These are phyloP conservation scores for Sebastiscus tertius DNA, from an alignment of 2,797 vertebrate species.

Conservation along the genomic window DNA sequence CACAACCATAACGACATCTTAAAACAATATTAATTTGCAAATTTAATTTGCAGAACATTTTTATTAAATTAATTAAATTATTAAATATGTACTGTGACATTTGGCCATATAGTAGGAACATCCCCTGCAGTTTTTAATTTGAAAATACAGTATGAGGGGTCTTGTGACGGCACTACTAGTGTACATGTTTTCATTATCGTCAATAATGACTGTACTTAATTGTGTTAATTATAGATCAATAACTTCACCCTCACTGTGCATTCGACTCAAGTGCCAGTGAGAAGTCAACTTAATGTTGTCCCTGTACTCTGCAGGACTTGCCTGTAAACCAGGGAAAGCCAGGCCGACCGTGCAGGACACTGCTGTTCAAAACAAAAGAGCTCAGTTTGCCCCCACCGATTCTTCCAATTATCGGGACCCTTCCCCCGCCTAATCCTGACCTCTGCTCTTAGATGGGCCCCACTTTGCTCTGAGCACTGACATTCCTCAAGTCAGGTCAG, in stretches of 20 bases:
- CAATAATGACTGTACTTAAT: constrained; percentile 22
- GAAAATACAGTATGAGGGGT: not conserved
- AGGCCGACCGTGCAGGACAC: constrained; percentile 61
- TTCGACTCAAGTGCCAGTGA: constrained; percentile 36
- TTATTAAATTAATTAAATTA: not conserved
- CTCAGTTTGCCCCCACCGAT: constrained; percentile 69
- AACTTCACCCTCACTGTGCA: constrained; percentile 11
- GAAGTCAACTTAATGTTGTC: constrained; percentile 71
- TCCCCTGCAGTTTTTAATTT: not conserved
- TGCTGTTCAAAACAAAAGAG: constrained; percentile 79
- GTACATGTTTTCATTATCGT: not conserved
- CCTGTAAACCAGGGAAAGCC: constrained; percentile 53
- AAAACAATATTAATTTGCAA: not conserved
- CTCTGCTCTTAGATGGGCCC: constrained; percentile 78
- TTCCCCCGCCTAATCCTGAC: constrained; percentile 80
- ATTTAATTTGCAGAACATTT: not conserved
- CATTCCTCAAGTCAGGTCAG: constrained; percentile 83
- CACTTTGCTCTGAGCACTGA: constrained; percentile 59
- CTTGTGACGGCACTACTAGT: not conserved
- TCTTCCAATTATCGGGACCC: constrained; percentile 79
- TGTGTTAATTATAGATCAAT: constrained; percentile 37
- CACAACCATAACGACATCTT: not conserved
- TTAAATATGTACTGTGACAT: not conserved
- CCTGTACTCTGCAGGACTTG: constrained; percentile 40
- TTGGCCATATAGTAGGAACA: not conserved